These are phyloP conservation scores for Bergia puertoricense DNA, from an alignment of 92 coral and sea anemone genomes.

Conservation along the genomic window DNA sequence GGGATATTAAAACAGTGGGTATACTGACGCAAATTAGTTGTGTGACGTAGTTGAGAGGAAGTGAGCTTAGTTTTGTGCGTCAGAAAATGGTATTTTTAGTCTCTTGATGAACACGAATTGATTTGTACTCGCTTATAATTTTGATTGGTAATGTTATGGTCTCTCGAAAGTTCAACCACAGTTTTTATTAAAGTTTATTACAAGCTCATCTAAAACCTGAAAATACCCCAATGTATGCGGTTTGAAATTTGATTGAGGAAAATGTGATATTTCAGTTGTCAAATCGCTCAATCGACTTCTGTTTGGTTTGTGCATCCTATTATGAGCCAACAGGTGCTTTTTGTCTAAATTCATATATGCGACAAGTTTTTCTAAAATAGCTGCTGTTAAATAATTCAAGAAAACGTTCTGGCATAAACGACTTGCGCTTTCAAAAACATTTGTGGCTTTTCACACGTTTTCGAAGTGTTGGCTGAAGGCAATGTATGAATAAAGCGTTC, in stretches of 20 bases:
- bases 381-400: too few relatives aligned
- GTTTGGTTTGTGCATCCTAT: too few relatives aligned
- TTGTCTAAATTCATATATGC: too few relatives aligned
- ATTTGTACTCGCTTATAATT: not conserved
- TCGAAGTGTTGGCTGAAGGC: too few relatives aligned
- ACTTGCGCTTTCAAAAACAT: too few relatives aligned
- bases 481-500: too few relatives aligned
- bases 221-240: not conserved
- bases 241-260: not conserved
- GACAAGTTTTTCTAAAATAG: too few relatives aligned
- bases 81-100: conserved; percentile 33
- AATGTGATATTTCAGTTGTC: not conserved
- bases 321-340: too few relatives aligned
- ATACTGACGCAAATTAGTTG: not conserved
- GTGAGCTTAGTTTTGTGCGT: conserved; percentile 10
- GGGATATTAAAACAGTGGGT: conserved; percentile 1
- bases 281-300: not conserved
- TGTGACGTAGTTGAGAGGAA: conserved; percentile 15
- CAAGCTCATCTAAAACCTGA: not conserved
- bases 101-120: not conserved
- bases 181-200: not conserved
- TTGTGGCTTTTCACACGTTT: too few relatives aligned
- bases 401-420: too few relatives aligned
- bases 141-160: not conserved
- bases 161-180: not conserved